Evolutionary conservation across 2,888 invertebrate genomes (phyloP).

Genomic region (Xanthia icteritia): DNA sequence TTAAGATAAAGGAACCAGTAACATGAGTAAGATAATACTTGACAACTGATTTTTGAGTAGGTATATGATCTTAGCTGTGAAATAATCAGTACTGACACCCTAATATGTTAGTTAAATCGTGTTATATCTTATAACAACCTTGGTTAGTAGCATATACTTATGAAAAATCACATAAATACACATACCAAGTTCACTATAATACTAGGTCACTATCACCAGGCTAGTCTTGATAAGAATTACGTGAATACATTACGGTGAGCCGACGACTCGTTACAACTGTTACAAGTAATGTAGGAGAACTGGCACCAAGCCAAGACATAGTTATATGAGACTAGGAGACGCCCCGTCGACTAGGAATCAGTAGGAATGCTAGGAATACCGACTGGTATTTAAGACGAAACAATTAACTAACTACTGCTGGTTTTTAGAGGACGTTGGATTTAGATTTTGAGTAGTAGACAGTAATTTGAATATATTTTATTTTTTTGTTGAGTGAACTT

Average conservation of each 20-base stretch:
- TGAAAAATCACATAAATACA: background rate
- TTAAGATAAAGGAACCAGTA: slow-evolving; percentile 3
- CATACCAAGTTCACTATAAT: slow-evolving; percentile 18
- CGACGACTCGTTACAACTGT: slow-evolving; percentile 33
- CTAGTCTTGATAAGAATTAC: slow-evolving; percentile 43
- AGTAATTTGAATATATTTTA: background rate
- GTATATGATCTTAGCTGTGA: background rate
- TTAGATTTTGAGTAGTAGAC: slow-evolving; percentile 12
- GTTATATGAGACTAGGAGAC: slow-evolving; percentile 55
- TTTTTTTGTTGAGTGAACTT: background rate
- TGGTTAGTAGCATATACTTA: background rate
- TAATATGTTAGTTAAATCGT: background rate
- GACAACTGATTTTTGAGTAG: background rate
- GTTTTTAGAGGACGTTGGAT: background rate
- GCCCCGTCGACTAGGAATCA: slow-evolving; percentile 45
- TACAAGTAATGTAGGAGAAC: slow-evolving; percentile 16
- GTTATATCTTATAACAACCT: background rate
- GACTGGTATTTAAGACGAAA: slow-evolving; percentile 29
- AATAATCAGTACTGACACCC: background rate
- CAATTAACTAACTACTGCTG: slow-evolving; percentile 25
- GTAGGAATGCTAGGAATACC: slow-evolving; percentile 44
- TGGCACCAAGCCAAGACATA: slow-evolving; percentile 56
- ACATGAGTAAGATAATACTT: slow-evolving; percentile 2
- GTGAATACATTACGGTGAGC: slow-evolving; percentile 34
- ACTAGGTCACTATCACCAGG: slow-evolving; percentile 63